phyloP scores from a whole-genome alignment of 2,113 vertebrate genomes.

The Ceyx melanurus region DNA sequence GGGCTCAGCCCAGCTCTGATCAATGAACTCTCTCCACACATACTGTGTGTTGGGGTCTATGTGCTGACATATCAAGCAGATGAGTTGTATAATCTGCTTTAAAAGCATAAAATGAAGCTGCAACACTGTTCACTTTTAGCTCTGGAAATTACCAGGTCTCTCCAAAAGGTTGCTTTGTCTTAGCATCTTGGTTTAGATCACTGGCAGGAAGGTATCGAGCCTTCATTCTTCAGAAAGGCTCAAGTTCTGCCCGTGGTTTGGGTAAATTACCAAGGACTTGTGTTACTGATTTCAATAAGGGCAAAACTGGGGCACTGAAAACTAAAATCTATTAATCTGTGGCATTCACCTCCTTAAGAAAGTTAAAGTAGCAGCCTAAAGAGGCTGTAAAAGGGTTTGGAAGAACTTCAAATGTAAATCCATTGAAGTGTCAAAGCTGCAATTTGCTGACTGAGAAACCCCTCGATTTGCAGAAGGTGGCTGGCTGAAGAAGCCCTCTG shows the following conservation, averaged over 20 bases:
- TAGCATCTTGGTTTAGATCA: background rate
- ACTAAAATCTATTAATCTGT: background rate
- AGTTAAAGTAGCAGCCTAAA: background rate
- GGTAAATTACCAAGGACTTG: background rate
- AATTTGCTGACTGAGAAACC: background rate
- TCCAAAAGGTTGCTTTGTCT: background rate
- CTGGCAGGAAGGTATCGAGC: background rate
- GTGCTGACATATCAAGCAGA: background rate
- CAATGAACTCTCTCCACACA: background rate
- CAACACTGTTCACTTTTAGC: background rate
- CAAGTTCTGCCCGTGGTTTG: accelerated
- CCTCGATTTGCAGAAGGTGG: background rate
- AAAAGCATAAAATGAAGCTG: background rate
- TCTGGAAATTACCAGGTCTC: background rate
- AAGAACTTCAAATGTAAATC: background rate
- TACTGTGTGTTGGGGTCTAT: accelerated
- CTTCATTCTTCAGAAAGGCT: background rate
- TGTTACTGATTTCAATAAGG: background rate
- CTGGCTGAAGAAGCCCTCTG: background rate
- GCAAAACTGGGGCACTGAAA: background rate
- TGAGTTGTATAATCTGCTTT: background rate
- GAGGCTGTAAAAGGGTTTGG: background rate
- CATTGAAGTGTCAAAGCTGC: background rate
- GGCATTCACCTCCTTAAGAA: accelerated
- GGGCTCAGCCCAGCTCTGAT: background rate